Percentiles rank a stretch among this genome's conserved stretches.
These are phyloP conservation scores for Ceramica pisi DNA, from an alignment of 2,888 invertebrate species.

Conservation along the genomic window DNA sequence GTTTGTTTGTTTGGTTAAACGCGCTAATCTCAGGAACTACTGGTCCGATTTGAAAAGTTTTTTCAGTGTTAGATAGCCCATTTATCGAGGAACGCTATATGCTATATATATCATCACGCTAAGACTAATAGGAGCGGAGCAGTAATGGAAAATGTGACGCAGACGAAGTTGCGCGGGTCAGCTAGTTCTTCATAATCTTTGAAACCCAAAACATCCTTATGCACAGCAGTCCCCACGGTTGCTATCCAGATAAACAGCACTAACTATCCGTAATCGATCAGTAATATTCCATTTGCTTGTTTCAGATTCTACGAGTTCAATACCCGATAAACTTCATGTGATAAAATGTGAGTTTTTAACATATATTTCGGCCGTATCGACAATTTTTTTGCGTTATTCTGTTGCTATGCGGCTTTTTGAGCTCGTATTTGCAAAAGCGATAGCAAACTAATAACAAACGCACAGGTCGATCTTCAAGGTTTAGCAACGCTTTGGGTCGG, in stretches of 20 bases:
- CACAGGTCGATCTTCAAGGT: not conserved
- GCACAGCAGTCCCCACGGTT: constrained; percentile 27
- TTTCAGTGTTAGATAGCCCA: too few species aligned
- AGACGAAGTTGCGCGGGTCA: too few species aligned
- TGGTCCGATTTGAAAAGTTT: too few species aligned
- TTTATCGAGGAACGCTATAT: too few species aligned
- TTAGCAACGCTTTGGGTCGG: not conserved
- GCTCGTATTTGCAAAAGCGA: too few species aligned
- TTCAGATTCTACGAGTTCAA: constrained; percentile 82
- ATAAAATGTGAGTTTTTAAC: constrained; percentile 73
- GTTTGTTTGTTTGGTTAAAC: too few species aligned
- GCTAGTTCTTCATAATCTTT: too few species aligned
- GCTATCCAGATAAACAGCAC: constrained; percentile 47
- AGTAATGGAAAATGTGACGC: too few species aligned
- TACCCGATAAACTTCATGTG: constrained; percentile 78
- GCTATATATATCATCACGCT: too few species aligned
- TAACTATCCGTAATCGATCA: constrained; percentile 65
- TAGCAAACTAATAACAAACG: not conserved
- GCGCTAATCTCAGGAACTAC: too few species aligned
- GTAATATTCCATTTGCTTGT: constrained; percentile 78
- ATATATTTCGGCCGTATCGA: constrained; percentile 29
- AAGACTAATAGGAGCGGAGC: too few species aligned
- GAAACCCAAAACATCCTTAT: constrained; percentile 2
- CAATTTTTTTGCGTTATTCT: constrained; percentile 24
- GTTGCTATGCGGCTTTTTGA: constrained; percentile 63